Conservation (phyloP, 2,888 invertebrate genomes). For the Lasioglossum lativentre region DNA sequence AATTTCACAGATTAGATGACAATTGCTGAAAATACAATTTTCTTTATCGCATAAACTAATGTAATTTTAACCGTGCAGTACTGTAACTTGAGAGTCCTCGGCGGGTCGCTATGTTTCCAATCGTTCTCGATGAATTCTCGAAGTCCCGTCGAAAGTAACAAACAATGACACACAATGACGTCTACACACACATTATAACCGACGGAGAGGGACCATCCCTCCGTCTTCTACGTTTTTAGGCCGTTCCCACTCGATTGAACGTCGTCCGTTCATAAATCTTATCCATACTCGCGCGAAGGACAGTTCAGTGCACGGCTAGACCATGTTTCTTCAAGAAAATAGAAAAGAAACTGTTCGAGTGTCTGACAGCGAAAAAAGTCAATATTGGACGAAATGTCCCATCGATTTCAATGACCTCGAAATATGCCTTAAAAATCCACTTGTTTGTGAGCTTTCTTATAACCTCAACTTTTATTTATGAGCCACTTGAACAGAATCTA, state of each 20-base stretch:
- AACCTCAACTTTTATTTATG: no score
- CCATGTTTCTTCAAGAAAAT: background rate
- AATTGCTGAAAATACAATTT: no score
- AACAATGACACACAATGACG: slow-evolving; percentile 19
- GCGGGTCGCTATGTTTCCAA: background rate
- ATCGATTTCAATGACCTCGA: background rate
- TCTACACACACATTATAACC: slow-evolving; percentile 33
- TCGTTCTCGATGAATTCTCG: slow-evolving; percentile 17
- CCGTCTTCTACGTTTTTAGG: slow-evolving; percentile 74
- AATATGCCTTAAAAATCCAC: background rate
- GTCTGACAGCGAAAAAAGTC: background rate
- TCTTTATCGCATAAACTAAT: background rate
- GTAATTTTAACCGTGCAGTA: background rate
- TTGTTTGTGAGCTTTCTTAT: no score
- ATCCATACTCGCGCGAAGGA: slow-evolving; percentile 7
- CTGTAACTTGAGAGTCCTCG: background rate
- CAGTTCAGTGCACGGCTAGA: slow-evolving; percentile 9
- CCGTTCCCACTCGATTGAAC: slow-evolving; percentile 78
- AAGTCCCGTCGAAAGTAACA: slow-evolving; percentile 13
- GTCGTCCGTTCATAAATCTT: slow-evolving; percentile 48
- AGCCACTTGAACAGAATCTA: background rate
- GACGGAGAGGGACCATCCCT: slow-evolving; percentile 34
- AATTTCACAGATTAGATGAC: no score
- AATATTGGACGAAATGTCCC: background rate
- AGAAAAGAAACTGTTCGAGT: background rate